Base-by-base conservation (phyloP, 1,140 invertebrate genomes). In the Drosophila ananassae region DNA sequence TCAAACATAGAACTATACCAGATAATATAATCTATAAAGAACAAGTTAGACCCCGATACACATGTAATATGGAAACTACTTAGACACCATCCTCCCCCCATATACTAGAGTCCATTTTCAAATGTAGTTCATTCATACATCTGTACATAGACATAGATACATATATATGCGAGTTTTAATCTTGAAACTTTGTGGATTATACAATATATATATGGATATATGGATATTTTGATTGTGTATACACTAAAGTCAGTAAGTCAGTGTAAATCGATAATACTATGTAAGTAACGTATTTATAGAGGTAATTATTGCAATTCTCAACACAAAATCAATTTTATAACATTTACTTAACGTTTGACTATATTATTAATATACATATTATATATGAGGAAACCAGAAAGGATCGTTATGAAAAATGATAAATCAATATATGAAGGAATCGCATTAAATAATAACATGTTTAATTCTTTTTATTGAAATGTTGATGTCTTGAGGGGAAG, bases 271-370 rank as follows among this genome's bases (percentile, higher is more conserved):
- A 48, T 50, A 22, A 22, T 50, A 24, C 48, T 61, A 66, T 47
- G 59, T 61, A 55, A 30, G 56, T 63, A 62, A 81, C 66, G 74
- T 85, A 87, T 68, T 80, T 81, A 71, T 85, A 87, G 82, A 77
- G 73, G 74, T 85, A 85, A 85, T 76, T 87, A 85, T 53, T 75
- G 82, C 82, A 87, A 87, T 87, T 85, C 82, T 85, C 82, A 74
- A 61, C 46, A 67, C 60, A 28, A 64, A 63, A 66, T 32, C 73
- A 52, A 68, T 85, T 85, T 87, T 85, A 87, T 85, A 85, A 81
- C 78, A 87, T 85, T 85, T 87, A 85, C 82, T 81, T 87, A 85
- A 87, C 74, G 69, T 87, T 85, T 85, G 87, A 78, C 51, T 74
- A 81, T 77, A 76, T 68, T 61, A 61, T 39, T 60, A 60, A 63